phyloP scores from a whole-genome alignment of 1,140 invertebrate species.

The Tyrophagus putrescentiae region DNA sequence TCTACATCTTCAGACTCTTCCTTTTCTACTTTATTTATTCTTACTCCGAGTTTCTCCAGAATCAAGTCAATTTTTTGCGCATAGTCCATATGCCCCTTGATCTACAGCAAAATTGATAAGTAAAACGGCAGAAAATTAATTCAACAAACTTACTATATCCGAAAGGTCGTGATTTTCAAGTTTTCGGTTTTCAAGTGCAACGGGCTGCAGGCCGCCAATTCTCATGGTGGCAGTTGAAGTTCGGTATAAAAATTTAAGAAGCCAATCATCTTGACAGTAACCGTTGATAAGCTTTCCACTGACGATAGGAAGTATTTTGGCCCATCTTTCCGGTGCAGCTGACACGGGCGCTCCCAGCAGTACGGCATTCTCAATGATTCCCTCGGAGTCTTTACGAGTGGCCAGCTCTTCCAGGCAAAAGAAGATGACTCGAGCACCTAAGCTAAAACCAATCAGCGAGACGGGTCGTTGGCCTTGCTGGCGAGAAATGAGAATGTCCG shows the following conservation, averaged over 20 bases:
- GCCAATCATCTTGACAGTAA: conserved; percentile 46
- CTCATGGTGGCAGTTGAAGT: conserved; percentile 43
- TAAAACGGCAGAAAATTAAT: conserved; percentile 12
- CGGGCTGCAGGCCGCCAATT: conserved; percentile 46
- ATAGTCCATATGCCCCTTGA: conserved; percentile 46
- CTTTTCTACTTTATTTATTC: conserved; percentile 23
- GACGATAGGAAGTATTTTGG: conserved; percentile 41
- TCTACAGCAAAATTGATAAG: conserved; percentile 27
- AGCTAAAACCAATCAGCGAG: conserved; percentile 52
- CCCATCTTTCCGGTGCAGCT: conserved; percentile 41
- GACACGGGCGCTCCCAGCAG: conserved; percentile 51
- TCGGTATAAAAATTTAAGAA: conserved; percentile 50
- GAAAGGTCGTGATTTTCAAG: conserved; percentile 48
- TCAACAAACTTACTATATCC: conserved; percentile 37
- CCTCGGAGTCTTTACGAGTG: conserved; percentile 39
- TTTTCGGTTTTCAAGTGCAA: conserved; percentile 40
- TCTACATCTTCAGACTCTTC: conserved; percentile 3
- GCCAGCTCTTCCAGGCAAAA: conserved; percentile 46
- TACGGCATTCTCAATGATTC: conserved; percentile 54
- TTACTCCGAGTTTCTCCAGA: conserved; percentile 35
- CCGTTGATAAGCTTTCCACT: conserved; percentile 50
- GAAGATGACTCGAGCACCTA: conserved; percentile 56
- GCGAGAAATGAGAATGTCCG: conserved; percentile 46
- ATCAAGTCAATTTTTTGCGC: conserved; percentile 45
- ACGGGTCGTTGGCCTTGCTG: conserved; percentile 52